A percentile compares a stretch with the other conserved stretches of the same genome.
Evolutionary conservation across 2,113 vertebrate genomes (phyloP).

Genomic region (Pomatorhinus ruficollis): DNA sequence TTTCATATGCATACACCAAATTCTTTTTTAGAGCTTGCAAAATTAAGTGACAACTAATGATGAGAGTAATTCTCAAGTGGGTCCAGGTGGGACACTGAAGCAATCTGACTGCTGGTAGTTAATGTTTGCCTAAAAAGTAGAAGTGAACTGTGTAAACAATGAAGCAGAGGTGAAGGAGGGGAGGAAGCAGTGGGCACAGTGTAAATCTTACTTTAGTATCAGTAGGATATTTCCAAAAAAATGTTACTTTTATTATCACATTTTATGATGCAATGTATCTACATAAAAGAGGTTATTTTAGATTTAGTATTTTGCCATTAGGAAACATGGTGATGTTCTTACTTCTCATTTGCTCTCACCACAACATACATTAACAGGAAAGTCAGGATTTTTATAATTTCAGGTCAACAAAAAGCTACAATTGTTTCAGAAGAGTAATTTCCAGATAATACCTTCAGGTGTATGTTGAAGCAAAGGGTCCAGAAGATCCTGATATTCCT

Average conservation of each 20-base stretch:
- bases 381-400: not conserved
- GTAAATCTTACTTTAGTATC: not conserved
- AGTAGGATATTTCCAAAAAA: not conserved
- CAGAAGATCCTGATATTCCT: slow-evolving; percentile 90
- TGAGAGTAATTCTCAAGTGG: not conserved
- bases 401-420: not conserved
- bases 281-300: not conserved
- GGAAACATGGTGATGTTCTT: not conserved
- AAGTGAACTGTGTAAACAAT: not conserved
- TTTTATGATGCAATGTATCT: not conserved
- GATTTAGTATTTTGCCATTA: not conserved
- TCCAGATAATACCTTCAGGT: slow-evolving; percentile 80
- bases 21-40: not conserved
- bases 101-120: not conserved
- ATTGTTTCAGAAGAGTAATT: not conserved
- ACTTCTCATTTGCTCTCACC: not conserved
- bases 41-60: not conserved
- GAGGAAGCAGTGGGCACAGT: not conserved
- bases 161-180: not conserved
- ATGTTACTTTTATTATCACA: not conserved
- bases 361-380: not conserved
- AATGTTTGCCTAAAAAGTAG: not conserved
- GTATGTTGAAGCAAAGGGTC: slow-evolving; percentile 88
- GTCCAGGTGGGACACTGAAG: not conserved
- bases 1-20: not conserved